These are phyloP conservation scores for Brachirus orientalis DNA, from an alignment of 2,113 vertebrate species.

Conservation along the genomic window DNA sequence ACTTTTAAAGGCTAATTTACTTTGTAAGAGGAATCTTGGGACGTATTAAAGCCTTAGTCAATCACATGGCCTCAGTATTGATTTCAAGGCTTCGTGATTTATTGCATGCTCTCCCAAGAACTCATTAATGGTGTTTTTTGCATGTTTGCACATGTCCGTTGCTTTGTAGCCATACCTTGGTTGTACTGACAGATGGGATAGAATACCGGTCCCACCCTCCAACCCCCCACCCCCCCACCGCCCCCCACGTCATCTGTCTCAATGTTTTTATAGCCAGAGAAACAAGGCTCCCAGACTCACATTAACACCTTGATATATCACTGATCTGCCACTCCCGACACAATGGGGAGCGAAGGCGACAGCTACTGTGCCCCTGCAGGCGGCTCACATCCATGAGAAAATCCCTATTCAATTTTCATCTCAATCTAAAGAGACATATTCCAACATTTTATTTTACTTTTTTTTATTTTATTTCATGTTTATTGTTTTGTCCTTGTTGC, in stretches of 20 bases:
- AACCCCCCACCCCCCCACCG: not conserved
- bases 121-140: slow-evolving; percentile 50
- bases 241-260: slow-evolving; percentile 33
- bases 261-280: slow-evolving; percentile 65
- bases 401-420: slow-evolving; percentile 50
- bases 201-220: not conserved
- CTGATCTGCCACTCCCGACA: slow-evolving; percentile 14
- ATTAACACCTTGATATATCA: slow-evolving; percentile 72
- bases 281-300: slow-evolving; percentile 64
- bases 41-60: slow-evolving; percentile 41
- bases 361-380: slow-evolving; percentile 48
- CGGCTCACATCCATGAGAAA: slow-evolving; percentile 40
- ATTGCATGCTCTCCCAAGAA: slow-evolving; percentile 38
- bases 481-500: slow-evolving; percentile 30
- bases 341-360: slow-evolving; percentile 30
- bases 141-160: slow-evolving; percentile 33
- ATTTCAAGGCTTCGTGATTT: slow-evolving; percentile 55
- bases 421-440: slow-evolving; percentile 27
- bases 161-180: slow-evolving; percentile 24
- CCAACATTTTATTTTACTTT: slow-evolving; percentile 13
- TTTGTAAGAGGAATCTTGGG: slow-evolving; percentile 21
- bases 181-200: slow-evolving; percentile 50
- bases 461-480: slow-evolving; percentile 15
- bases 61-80: slow-evolving; percentile 39
- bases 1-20: slow-evolving; percentile 49